phyloP scores from a whole-genome alignment of 30 jellyfish, hydroid and myxozoan genomes.

The Hydra vulgaris region DNA sequence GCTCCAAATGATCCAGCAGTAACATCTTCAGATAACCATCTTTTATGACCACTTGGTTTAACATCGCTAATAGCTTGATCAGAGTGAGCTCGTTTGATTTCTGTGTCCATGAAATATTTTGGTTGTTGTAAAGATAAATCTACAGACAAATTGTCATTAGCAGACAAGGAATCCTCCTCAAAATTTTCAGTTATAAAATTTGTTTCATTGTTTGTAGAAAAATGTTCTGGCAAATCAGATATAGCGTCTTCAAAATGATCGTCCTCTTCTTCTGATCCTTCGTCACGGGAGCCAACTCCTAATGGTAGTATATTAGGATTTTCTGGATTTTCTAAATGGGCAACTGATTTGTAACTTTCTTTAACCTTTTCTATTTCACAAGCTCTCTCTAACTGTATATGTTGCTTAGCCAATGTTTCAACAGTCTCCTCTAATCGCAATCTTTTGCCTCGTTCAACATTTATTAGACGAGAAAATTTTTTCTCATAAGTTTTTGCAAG shows the following conservation, averaged over 20 bases:
- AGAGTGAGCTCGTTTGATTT: slow-evolving; percentile 55
- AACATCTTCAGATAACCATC: slow-evolving; percentile 76
- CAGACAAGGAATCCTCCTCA: slow-evolving; percentile 19
- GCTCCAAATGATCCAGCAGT: slow-evolving; percentile 23
- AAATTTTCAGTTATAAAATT: background rate
- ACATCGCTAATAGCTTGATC: slow-evolving; percentile 41
- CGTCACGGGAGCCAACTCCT: slow-evolving; percentile 33
- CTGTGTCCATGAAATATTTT: slow-evolving; percentile 5
- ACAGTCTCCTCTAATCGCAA: slow-evolving; percentile 94
- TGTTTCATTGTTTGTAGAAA: slow-evolving; percentile 34
- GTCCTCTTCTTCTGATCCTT: slow-evolving; percentile 76
- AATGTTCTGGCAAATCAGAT: slow-evolving; percentile 90
- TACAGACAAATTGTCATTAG: slow-evolving; percentile 18
- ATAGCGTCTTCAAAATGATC: slow-evolving; percentile 91
- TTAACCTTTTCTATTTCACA: slow-evolving; percentile 52
- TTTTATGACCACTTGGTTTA: slow-evolving; percentile 52
- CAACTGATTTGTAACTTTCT: background rate
- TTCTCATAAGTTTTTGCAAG: slow-evolving; percentile 94
- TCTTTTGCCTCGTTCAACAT: slow-evolving; percentile 59
- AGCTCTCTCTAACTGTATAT: slow-evolving; percentile 79
- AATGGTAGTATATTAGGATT: slow-evolving; percentile 31
- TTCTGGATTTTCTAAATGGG: slow-evolving; percentile 22
- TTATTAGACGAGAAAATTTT: slow-evolving; percentile 59
- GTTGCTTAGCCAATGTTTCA: slow-evolving; percentile 96
- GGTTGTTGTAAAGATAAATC: slow-evolving; percentile 16